These are phyloP conservation scores for Hirtodrosophila duncani DNA, from an alignment of 2,888 invertebrate genomes.

Conservation along the genomic window DNA sequence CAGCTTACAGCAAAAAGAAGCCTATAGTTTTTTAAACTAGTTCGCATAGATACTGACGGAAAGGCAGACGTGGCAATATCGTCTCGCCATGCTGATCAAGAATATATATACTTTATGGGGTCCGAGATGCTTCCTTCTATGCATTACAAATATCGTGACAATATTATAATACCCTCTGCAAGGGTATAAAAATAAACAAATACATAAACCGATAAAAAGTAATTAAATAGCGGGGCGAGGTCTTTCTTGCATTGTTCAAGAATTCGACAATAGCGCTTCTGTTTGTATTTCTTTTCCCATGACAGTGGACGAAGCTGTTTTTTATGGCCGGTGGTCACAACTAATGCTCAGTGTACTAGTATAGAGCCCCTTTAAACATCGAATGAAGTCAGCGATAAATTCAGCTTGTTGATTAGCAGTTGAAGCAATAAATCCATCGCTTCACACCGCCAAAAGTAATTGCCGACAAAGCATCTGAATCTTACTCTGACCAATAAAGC, in stretches of 20 bases:
- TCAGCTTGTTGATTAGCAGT: conserved; percentile 58
- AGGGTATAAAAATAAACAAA: neutral
- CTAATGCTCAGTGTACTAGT: conserved; percentile 24
- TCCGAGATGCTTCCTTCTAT: too few species aligned
- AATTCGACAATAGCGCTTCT: too few species aligned
- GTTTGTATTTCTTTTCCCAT: conserved; percentile 45
- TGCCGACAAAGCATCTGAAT: conserved; percentile 50
- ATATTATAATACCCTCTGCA: too few species aligned
- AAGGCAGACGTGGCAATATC: too few species aligned
- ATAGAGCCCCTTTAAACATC: conserved; percentile 47
- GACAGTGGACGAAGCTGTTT: conserved; percentile 28
- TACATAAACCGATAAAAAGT: neutral
- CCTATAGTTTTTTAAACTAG: too few species aligned
- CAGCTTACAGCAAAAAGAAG: too few species aligned
- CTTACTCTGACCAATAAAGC: conserved; percentile 27
- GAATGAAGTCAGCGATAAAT: conserved; percentile 55
- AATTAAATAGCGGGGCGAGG: neutral
- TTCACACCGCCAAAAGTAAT: conserved; percentile 53
- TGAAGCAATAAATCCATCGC: conserved; percentile 52
- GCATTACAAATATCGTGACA: too few species aligned
- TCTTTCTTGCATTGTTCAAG: neutral
- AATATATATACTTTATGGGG: too few species aligned
- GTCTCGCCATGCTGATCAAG: too few species aligned
- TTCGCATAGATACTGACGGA: too few species aligned
- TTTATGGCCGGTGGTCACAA: conserved; percentile 20